phyloP scores from a whole-genome alignment of 2,113 vertebrate genomes.

The Zosterops borbonicus region DNA sequence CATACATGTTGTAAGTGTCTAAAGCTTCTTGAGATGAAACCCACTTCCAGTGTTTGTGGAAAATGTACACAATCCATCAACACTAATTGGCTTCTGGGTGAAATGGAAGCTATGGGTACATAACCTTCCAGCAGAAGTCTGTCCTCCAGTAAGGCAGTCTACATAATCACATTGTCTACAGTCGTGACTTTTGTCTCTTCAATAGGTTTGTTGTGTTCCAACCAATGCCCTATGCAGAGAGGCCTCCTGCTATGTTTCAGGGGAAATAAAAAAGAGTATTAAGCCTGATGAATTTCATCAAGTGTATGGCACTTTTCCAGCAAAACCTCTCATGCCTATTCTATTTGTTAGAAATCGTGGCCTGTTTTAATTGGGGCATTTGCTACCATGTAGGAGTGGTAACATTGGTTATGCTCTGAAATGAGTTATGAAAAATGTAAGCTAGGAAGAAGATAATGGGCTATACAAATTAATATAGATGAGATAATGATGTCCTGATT shows the following conservation, averaged over 20 bases:
- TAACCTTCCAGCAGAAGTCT: background rate
- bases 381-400: slow-evolving; percentile 16
- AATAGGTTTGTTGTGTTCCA: background rate
- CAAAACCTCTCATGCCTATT: background rate
- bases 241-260: background rate
- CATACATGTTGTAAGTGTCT: background rate
- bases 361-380: background rate
- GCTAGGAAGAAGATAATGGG: slow-evolving; percentile 29
- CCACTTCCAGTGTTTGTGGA: background rate
- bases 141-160: background rate
- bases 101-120: background rate
- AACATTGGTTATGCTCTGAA: slow-evolving; percentile 24
- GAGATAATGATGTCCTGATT: background rate
- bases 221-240: background rate
- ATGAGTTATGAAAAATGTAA: background rate
- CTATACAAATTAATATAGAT: background rate
- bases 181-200: background rate
- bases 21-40: background rate
- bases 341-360: background rate
- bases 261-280: background rate
- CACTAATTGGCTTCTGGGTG: background rate
- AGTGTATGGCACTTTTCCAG: background rate
- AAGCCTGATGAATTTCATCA: background rate
- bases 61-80: background rate
- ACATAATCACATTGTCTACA: accelerated